Conservation (phyloP, 2,113 vertebrate genomes). For the Prinia subflava region DNA sequence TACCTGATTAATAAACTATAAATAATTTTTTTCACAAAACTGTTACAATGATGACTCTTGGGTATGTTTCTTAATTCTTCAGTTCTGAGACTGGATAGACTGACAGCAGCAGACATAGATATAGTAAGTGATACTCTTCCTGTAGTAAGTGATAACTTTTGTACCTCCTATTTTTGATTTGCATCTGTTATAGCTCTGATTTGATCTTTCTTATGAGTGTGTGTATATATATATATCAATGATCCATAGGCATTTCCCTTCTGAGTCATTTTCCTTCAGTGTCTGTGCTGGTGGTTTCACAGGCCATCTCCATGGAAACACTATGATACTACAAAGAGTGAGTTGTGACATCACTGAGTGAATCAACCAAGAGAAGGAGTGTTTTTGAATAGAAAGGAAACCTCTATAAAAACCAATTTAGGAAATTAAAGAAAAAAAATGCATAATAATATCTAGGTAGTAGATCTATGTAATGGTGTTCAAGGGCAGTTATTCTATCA, state of each 20-base stretch:
- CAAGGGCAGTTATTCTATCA: background rate
- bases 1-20: background rate
- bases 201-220: background rate
- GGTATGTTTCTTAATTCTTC: background rate
- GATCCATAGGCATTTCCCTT: background rate
- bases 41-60: background rate
- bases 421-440: background rate
- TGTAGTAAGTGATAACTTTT: background rate
- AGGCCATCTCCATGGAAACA: background rate
- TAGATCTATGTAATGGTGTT: background rate
- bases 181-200: background rate
- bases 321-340: background rate
- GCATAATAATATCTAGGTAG: background rate
- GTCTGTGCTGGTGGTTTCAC: background rate
- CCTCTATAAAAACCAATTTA: background rate
- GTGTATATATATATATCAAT: background rate
- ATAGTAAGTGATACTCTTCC: background rate
- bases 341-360: background rate
- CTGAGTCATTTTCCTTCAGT: background rate
- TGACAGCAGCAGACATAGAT: background rate
- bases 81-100: background rate
- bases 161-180: background rate
- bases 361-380: background rate
- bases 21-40: background rate
- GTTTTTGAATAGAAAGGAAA: background rate